These are phyloP conservation scores for Tapirus indicus DNA, from an alignment of 2,797 vertebrate genomes.

Conservation along the genomic window DNA sequence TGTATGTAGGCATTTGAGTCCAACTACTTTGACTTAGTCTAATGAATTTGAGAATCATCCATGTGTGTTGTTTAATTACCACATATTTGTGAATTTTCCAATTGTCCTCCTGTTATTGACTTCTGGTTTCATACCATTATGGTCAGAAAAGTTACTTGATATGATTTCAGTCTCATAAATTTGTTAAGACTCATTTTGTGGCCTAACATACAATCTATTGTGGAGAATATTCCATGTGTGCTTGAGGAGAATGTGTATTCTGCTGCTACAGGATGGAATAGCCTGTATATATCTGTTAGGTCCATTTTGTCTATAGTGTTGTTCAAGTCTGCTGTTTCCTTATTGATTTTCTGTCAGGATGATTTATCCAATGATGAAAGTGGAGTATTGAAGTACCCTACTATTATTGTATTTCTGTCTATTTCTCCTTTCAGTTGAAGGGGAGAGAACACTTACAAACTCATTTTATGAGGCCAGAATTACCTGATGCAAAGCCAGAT, in stretches of 20 bases:
- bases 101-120: background rate
- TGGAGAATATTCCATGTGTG: background rate
- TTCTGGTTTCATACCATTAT: background rate
- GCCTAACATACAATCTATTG: background rate
- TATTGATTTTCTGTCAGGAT: background rate
- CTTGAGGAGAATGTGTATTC: background rate
- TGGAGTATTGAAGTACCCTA: background rate
- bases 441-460: background rate
- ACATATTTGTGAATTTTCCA: background rate
- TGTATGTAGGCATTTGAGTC: background rate
- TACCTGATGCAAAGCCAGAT: background rate
- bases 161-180: background rate
- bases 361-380: background rate
- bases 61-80: background rate
- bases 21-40: background rate
- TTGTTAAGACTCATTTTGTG: background rate
- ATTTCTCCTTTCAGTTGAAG: background rate
- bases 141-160: background rate
- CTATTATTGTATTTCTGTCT: background rate
- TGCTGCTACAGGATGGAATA: background rate
- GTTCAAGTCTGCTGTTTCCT: background rate
- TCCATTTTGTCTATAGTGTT: background rate
- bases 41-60: background rate
- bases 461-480: background rate
- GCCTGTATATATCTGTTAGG: background rate